phyloP scores from a whole-genome alignment of 2,888 invertebrate genomes.

The Eupithecia pulchellata region DNA sequence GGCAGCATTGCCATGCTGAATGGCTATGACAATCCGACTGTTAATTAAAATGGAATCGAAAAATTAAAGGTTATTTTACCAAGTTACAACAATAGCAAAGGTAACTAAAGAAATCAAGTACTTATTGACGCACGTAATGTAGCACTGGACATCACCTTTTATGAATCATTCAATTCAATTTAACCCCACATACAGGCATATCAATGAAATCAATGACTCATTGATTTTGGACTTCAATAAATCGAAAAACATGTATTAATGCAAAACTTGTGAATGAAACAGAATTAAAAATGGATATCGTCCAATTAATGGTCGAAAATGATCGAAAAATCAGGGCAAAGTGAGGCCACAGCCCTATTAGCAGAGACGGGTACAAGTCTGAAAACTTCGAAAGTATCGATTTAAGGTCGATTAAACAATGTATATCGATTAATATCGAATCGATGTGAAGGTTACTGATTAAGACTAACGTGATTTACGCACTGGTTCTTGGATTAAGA shows the following conservation, averaged over 20 bases:
- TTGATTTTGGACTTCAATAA: slow-evolving; percentile 42
- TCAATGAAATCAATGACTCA: slow-evolving; percentile 46
- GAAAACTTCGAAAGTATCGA: slow-evolving; percentile 60
- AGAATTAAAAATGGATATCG: slow-evolving; percentile 48
- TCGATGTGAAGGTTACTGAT: slow-evolving; percentile 38
- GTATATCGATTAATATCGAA: slow-evolving; percentile 47
- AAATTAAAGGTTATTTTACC: background rate
- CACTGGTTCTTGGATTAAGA: slow-evolving; percentile 11
- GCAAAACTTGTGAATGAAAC: slow-evolving; percentile 37
- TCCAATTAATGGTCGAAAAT: slow-evolving; percentile 63
- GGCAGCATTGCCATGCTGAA: too few relatives aligned
- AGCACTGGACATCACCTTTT: slow-evolving; percentile 15
- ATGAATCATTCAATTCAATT: slow-evolving; percentile 39
- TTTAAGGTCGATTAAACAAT: slow-evolving; percentile 65
- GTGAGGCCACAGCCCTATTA: slow-evolving; percentile 65
- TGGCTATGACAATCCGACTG: too few relatives aligned
- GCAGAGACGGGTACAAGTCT: slow-evolving; percentile 56
- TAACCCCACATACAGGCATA: slow-evolving; percentile 37
- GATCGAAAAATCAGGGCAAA: slow-evolving; percentile 65
- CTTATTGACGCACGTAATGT: background rate
- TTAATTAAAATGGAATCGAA: background rate
- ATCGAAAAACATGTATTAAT: slow-evolving; percentile 35
- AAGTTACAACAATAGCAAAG: background rate
- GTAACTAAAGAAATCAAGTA: background rate
- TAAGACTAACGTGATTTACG: slow-evolving; percentile 30